These are phyloP conservation scores for Tursiops truncatus DNA, from an alignment of 2,113 vertebrate species.

Conservation along the genomic window DNA sequence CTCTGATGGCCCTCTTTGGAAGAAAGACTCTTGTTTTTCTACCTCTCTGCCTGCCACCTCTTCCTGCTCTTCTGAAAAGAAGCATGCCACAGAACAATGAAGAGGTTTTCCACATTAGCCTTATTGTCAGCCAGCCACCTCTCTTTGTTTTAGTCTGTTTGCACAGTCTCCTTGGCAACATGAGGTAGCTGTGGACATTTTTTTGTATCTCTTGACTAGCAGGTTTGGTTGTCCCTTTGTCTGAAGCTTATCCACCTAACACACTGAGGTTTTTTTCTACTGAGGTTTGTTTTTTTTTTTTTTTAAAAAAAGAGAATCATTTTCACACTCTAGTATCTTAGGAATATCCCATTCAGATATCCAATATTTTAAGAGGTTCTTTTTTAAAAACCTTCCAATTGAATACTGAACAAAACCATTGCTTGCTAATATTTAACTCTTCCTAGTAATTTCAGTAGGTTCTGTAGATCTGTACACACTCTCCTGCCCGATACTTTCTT, in stretches of 20 bases:
- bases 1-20: neutral
- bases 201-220: constrained; percentile 72
- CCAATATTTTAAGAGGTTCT: neutral
- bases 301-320: constrained; percentile 14
- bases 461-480: neutral
- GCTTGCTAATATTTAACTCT: neutral
- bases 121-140: constrained; percentile 72
- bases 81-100: constrained; percentile 71
- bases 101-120: constrained; percentile 77
- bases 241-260: constrained; percentile 53
- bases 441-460: neutral
- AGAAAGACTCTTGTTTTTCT: neutral
- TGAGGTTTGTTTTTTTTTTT: neutral
- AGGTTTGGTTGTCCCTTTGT: constrained; percentile 76
- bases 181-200: constrained; percentile 78
- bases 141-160: constrained; percentile 85
- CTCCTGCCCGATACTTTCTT: neutral
- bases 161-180: constrained; percentile 85
- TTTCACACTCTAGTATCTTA: constrained; percentile 19
- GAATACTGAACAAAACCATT: neutral
- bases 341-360: neutral
- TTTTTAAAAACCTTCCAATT: neutral
- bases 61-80: constrained; percentile 68
- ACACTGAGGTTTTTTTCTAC: constrained; percentile 37
- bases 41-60: neutral